Evolutionary conservation across 2,888 invertebrate genomes (phyloP), one percentile per base, ranked within the genome.

Genomic region (Coecobrya sp.): DNA sequence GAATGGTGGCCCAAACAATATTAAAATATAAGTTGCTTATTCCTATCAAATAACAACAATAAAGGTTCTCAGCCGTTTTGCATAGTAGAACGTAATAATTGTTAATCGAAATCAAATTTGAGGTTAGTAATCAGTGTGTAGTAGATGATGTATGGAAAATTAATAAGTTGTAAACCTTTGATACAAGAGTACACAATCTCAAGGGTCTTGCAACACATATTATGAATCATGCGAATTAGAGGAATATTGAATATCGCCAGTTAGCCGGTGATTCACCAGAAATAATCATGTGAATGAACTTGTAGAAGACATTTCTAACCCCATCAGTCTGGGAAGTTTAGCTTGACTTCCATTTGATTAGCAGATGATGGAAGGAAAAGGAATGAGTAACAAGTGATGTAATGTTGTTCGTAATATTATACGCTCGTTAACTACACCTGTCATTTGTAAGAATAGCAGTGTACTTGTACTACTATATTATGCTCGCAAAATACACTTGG

Each of bases 401-500:
- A 89, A 22, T 42, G 52, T 27, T 27, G 11, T 27, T 59, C 49
- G 55, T 30, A 62, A 27, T 16, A 68, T 85, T 52, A 84, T 62
- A 76, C 70, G 85, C 76, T 90, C 85, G 85, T 90, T 85, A 90
- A 90, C 59, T 90, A 76, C 90, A 85, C 90, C 90, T 90, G 90
- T 90, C 85, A 85, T 85, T 79, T 79, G 79, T 52, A 79, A 11
- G 22, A 3, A 22, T 68, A 16, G 68, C n/a, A 1, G 8, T 68
- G n/a, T 73, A 11, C 36, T n/a, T 19, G 45, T 22, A 11, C 25
- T 49, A 76, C 16, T 22, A 30, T 22, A 30, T 27, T 16, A 19
- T 8, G 36, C 10, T 19, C 30, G 22, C 52, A 16, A 16, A 19
- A 59, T 59, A 19, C n/a, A 19, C 59, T 19, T 19, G 4, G 36